Conservation (phyloP, 2,113 vertebrate genomes). For the Peromyscus maniculatus region DNA sequence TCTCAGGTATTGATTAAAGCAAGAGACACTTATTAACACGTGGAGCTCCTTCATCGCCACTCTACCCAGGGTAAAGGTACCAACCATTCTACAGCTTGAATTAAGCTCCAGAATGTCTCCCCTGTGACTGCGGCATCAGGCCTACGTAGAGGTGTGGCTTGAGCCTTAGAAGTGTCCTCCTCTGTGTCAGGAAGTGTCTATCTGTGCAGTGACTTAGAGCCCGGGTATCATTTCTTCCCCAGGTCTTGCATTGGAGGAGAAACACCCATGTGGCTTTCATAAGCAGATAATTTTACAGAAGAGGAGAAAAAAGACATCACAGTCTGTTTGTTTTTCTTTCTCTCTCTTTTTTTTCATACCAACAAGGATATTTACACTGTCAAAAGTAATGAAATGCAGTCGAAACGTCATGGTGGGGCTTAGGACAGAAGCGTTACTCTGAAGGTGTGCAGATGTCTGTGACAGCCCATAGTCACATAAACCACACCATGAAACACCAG, state of each 20-base stretch:
- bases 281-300: neutral
- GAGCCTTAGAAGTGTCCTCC: neutral
- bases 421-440: neutral
- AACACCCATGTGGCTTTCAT: constrained; percentile 10
- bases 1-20: neutral
- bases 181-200: neutral
- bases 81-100: neutral
- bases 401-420: neutral
- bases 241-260: neutral
- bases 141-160: neutral
- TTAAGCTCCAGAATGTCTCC: neutral
- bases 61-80: neutral
- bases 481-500: neutral
- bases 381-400: neutral
- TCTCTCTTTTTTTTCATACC: neutral
- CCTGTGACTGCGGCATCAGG: neutral
- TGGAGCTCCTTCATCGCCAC: neutral
- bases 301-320: neutral
- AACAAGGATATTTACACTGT: neutral
- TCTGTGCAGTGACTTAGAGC: neutral
- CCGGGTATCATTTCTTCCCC: neutral
- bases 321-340: neutral
- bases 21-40: neutral
- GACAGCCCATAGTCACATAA: neutral
- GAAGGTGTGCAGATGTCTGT: neutral